These are phyloP conservation scores for Battus philenor DNA, from an alignment of 1,140 invertebrate species.

Conservation along the genomic window DNA sequence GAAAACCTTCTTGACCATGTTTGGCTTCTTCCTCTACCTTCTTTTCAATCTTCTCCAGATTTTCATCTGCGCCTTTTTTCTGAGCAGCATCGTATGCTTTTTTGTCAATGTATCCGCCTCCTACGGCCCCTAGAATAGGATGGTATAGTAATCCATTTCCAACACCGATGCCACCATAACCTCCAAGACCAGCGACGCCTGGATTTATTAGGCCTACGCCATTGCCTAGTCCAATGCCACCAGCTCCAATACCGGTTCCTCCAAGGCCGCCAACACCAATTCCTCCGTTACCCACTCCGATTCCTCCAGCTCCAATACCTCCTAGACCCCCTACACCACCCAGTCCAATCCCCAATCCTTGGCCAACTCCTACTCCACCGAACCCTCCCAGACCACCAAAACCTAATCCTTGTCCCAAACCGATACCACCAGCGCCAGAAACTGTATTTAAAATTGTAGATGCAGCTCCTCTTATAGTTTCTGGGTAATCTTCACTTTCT, in stretches of 20 bases:
- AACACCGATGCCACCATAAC: conserved; percentile 43
- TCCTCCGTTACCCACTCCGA: conserved; percentile 35
- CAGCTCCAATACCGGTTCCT: conserved; percentile 26
- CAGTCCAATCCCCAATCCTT: conserved; percentile 37
- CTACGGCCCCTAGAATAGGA: conserved; percentile 44
- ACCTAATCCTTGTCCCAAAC: conserved; percentile 34
- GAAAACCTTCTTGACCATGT: conserved; percentile 74
- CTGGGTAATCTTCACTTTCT: conserved; percentile 68
- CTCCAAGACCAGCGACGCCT: conserved; percentile 46
- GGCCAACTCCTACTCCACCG: conserved; percentile 39
- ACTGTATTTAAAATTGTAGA: conserved; percentile 62
- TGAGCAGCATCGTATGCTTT: conserved; percentile 75
- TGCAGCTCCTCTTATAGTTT: conserved; percentile 58
- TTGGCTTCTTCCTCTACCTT: conserved; percentile 74
- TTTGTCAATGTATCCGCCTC: conserved; percentile 73
- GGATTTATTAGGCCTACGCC: conserved; percentile 50
- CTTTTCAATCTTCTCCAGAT: conserved; percentile 72
- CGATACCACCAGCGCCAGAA: conserved; percentile 45
- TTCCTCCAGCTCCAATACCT: conserved; percentile 26
- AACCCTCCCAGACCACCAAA: conserved; percentile 41
- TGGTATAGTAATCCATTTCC: conserved; percentile 56
- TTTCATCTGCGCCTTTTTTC: conserved; percentile 74
- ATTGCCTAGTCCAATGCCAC: conserved; percentile 37
- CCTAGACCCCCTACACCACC: conserved; percentile 25
- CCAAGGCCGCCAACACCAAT: conserved; percentile 24